A percentile compares a stretch with the other conserved stretches of the same genome.
Evolutionary conservation across 2,888 invertebrate species (phyloP).

Genomic region (Fragum fragum): DNA sequence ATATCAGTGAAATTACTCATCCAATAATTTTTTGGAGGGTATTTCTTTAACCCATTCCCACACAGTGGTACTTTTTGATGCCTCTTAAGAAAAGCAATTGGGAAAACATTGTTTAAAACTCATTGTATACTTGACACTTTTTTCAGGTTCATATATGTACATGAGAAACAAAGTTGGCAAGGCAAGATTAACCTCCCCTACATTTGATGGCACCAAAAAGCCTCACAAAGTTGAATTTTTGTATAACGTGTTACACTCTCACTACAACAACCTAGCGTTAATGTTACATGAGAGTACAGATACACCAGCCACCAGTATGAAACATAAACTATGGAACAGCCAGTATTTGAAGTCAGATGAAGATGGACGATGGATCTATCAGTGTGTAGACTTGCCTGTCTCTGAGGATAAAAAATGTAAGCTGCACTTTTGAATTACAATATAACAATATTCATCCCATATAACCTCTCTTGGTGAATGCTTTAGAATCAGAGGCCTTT

Average conservation of each 20-base stretch:
- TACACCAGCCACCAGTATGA: neutral
- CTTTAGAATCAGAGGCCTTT: no score
- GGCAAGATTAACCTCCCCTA: constrained; percentile 5
- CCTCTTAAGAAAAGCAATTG: no score
- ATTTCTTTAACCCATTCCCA: no score
- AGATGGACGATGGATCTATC: constrained; percentile 5
- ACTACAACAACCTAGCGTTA: constrained; percentile 12
- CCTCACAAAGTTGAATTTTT: neutral
- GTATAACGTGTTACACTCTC: constrained; percentile 1
- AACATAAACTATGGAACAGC: constrained; percentile 18
- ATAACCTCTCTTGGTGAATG: no score
- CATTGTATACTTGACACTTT: no score
- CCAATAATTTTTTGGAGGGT: no score
- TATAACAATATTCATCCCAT: no score
- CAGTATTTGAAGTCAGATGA: constrained; percentile 5
- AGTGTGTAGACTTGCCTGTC: neutral
- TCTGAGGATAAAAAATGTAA: constrained; percentile 4
- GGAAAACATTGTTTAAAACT: no score
- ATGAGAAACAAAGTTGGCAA: neutral
- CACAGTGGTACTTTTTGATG: no score
- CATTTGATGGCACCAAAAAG: neutral
- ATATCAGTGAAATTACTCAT: no score
- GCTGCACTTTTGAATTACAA: neutral
- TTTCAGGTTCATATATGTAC: constrained; percentile 15
- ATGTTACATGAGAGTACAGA: neutral